Percentiles rank a stretch among this genome's conserved stretches.
phyloP scores from a whole-genome alignment of 1,140 invertebrate genomes.

The Aleiodes sp. region DNA sequence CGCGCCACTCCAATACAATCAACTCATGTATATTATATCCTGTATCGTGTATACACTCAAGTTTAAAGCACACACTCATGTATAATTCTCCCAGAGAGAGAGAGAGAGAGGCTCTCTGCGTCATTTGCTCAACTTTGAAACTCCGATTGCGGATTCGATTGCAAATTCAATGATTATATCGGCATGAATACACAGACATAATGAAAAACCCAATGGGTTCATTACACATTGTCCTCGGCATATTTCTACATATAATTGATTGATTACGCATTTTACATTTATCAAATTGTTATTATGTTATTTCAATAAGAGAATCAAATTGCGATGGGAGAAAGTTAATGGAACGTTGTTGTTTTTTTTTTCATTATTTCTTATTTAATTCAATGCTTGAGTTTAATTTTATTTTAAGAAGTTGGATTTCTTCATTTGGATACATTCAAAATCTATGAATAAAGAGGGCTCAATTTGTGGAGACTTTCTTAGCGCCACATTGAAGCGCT shows the following conservation, averaged over 20 bases:
- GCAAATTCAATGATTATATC: not conserved
- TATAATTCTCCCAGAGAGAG: conserved; percentile 14
- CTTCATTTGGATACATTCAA: not conserved
- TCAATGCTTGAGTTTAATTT: too few species aligned
- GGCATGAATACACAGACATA: too few species aligned
- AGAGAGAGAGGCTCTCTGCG: too few species aligned
- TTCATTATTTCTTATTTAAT: too few species aligned
- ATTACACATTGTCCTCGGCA: conserved; percentile 19
- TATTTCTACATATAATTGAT: not conserved
- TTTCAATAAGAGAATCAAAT: too few species aligned
- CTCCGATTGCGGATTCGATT: conserved; percentile 14
- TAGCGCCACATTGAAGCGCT: conserved; percentile 25
- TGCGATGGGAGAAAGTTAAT: too few species aligned
- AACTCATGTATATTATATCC: conserved; percentile 19
- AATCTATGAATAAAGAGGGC: not conserved
- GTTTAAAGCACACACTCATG: conserved; percentile 2
- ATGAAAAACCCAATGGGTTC: not conserved
- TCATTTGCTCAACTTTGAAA: conserved; percentile 22
- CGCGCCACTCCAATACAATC: conserved; percentile 5
- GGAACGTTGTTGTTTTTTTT: too few species aligned
- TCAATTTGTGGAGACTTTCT: not conserved
- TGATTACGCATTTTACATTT: too few species aligned
- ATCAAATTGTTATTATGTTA: too few species aligned
- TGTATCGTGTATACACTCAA: not conserved
- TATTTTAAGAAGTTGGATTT: too few species aligned